Percentiles rank a stretch among this genome's conserved stretches.
These are phyloP conservation scores for Drosophila pseudotalamancana DNA, from an alignment of 2,888 invertebrate species.

Conservation along the genomic window DNA sequence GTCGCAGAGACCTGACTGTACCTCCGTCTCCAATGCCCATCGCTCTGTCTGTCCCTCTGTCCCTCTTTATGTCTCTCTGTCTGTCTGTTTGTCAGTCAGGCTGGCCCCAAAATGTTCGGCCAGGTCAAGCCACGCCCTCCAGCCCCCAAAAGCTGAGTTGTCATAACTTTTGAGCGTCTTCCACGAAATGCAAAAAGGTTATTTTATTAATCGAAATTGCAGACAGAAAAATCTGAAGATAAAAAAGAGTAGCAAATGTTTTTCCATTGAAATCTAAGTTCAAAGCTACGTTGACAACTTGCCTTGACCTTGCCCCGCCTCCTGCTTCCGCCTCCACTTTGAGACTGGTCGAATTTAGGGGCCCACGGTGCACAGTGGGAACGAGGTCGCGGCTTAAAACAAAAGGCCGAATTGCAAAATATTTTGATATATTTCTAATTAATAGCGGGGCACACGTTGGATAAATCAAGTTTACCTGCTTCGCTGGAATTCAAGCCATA, in stretches of 20 bases:
- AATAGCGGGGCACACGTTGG: constrained; percentile 51
- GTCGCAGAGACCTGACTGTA: no score
- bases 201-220: constrained; percentile 71
- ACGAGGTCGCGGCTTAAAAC: constrained; percentile 24
- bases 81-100: constrained; percentile 24
- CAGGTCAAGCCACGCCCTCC: constrained; percentile 1
- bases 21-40: no score
- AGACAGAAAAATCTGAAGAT: constrained; percentile 55
- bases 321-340: constrained; percentile 32
- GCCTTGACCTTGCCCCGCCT: constrained; percentile 67
- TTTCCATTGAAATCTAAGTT: constrained; percentile 72
- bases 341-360: constrained; percentile 22
- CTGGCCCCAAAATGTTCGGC: constrained; percentile 8
- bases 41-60: no score
- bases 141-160: constrained; percentile 41
- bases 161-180: constrained; percentile 62
- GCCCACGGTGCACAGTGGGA: constrained; percentile 12
- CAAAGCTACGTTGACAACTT: constrained; percentile 67
- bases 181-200: constrained; percentile 68
- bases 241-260: constrained; percentile 14
- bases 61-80: constrained; percentile 1
- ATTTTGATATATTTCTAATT: constrained; percentile 76
- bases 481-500: constrained; percentile 62
- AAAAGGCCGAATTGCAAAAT: constrained; percentile 33
- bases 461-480: constrained; percentile 52